Evolutionary conservation across 2,113 vertebrate genomes (phyloP), one percentile per base, ranked within the genome.

Genomic region (Sclerurus mexicanus): DNA sequence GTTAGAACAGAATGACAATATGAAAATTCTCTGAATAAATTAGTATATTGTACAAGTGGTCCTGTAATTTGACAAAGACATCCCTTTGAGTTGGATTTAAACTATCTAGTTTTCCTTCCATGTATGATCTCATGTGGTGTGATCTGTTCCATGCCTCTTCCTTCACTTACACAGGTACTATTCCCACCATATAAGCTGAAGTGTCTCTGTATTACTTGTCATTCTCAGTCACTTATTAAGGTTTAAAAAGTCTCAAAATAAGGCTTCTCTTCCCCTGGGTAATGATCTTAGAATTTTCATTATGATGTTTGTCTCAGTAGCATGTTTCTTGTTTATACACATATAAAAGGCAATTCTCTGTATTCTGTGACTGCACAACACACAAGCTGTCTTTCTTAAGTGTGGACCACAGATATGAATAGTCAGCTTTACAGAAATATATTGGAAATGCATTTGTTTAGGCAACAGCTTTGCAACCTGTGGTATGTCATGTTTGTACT

Each of bases 51-150:
- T 53, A 20, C 23, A 68, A 69, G 33, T 60, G 40, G 25, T 31
- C 12, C 39, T 88, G 9, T 73, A 39, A 52, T 73, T 64, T 88
- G 62, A 31, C 30, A 62, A 56, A 30, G 17, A 3, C 17, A 21
- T 58, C n/a, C 52, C n/a, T 77, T 40, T 35, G 30, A 55, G 21
- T 86, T 46, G 39, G 27, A 63, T 18, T 89, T 59, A 56, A 56
- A 39, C 1, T 1, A 0, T 19, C 6, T 14, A 11, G 3, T 53
- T 67, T 62, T 75, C 39, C 20, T 91, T 63, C 14, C 2, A 2
- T 44, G 33, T 60, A 1, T 13, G 4, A 13, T 62, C 30, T 81
- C 14, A 8, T 23, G 40, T 66, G n/a, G 17, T 66, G 4, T 31
- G 15, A 35, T 37, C 40, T 81, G 14, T 21, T 62, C 35, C 4